Evolutionary conservation across 2,888 invertebrate species (phyloP), one percentile per base, ranked within the genome.

Genomic region (Apamea epomidion): DNA sequence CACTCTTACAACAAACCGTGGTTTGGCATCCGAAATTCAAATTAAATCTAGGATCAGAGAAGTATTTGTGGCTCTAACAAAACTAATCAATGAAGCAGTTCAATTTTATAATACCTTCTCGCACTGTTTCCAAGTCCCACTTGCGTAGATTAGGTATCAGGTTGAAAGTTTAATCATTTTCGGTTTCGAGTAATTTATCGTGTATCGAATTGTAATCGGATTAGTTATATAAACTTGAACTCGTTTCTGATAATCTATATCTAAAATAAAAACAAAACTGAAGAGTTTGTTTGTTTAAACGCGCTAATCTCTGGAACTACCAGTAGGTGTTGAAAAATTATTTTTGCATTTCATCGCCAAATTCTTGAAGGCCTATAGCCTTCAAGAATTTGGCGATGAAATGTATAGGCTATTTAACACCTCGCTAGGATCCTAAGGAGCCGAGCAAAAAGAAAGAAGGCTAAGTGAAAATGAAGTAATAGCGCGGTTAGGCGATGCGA

Each of bases 1-100:
- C 74, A 86, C 83, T 83, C 86, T 64, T 65, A 75, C 70, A 81
- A 81, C 67, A 74, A 74, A 3, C 74, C 48, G 67, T 62, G 62
- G 68, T 21, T 48, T 62, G 29, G 54, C 45, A 37, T 83, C 25
- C 54, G 25, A 74, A 84, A 81, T 81, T 81, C 14, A 81, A 75
- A 73, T 84, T 75, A 62, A 72, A 37, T 71, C 45, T 68, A 51
- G 58, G n/a, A 74, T 74, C 32, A 16, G 16, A 77, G 37, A 29
- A 73, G 18, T 64, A 62, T 72, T 77, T 76, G 42, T 48, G 45
- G 51, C 14, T 58, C 2, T n/a, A n/a, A 60, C 48, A 51, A 64
- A 62, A 76, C 12, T 48, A 48, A 82, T 76, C 7, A 58, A 45
- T 54, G 29, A 67, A 74, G 14, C 25, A 51, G 54, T n/a, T n/a